A percentile compares a stretch with the other conserved stretches of the same genome.
Conservation (phyloP, 2,888 invertebrate genomes). For the Amiota mariae region DNA sequence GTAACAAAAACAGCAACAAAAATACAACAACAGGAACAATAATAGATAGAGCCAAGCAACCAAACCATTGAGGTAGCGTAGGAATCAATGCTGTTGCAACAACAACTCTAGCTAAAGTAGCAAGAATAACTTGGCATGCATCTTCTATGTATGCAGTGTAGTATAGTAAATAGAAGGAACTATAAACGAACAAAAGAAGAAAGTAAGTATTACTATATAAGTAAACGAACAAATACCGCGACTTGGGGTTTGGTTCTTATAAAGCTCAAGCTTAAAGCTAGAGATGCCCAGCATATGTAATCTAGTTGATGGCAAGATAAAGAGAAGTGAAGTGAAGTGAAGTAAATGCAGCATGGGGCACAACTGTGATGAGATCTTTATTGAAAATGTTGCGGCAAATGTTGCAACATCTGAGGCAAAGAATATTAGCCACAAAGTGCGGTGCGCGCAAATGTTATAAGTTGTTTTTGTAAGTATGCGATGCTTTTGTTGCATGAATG, state of each 20-base stretch:
- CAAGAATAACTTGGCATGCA: too few species aligned
- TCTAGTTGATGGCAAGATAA: not conserved
- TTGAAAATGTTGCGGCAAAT: constrained; percentile 39
- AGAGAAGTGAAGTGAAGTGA: not conserved
- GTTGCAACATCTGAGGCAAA: constrained; percentile 1
- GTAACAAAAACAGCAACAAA: constrained; percentile 54
- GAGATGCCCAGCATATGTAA: constrained; percentile 25
- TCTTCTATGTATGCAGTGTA: not conserved
- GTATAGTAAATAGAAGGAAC: not conserved
- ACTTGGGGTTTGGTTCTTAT: too few species aligned
- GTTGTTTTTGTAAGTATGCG: not conserved
- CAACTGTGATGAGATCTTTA: constrained; percentile 61
- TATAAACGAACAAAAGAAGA: not conserved
- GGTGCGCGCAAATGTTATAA: not conserved
- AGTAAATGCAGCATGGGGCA: not conserved
- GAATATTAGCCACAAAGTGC: constrained; percentile 15
- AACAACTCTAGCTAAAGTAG: not conserved
- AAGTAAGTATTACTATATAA: too few species aligned
- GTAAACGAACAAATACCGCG: too few species aligned
- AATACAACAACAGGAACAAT: not conserved
- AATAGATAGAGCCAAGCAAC: not conserved
- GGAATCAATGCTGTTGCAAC: constrained; percentile 10
- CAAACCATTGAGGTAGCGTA: not conserved
- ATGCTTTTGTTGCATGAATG: not conserved
- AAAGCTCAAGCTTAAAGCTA: constrained; percentile 7